Evolutionary conservation across 2,113 vertebrate genomes (phyloP).

Genomic region (Aptenodytes patagonicus): DNA sequence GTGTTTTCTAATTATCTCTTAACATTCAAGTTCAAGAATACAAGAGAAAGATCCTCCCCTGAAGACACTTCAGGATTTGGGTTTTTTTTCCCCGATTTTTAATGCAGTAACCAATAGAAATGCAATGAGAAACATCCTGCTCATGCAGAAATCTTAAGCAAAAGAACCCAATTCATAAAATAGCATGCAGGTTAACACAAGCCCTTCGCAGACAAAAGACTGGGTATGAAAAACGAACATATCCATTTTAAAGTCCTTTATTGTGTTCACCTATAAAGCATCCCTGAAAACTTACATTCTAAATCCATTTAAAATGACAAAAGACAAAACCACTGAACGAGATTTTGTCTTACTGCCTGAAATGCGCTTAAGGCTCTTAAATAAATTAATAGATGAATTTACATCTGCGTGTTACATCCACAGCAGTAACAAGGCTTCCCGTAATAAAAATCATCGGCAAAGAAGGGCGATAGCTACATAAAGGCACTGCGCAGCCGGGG

Average conservation of each 20-base stretch:
- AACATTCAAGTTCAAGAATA: background rate
- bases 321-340: background rate
- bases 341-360: background rate
- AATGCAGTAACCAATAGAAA: background rate
- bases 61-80: background rate
- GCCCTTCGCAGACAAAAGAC: background rate
- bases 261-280: background rate
- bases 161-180: background rate
- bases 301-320: background rate
- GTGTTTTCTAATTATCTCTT: background rate
- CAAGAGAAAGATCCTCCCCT: background rate
- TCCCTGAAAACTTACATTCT: background rate
- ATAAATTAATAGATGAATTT: accelerated
- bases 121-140: accelerated
- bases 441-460: accelerated
- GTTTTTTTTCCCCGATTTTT: background rate
- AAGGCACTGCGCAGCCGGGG: background rate
- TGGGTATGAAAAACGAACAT: background rate
- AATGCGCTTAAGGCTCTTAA: background rate
- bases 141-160: background rate
- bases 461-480: background rate
- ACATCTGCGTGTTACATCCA: background rate
- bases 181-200: background rate
- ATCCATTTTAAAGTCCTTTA: background rate
- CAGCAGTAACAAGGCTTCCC: background rate